phyloP scores from a whole-genome alignment of 1,140 invertebrate genomes.

The Drosophila pandora region DNA sequence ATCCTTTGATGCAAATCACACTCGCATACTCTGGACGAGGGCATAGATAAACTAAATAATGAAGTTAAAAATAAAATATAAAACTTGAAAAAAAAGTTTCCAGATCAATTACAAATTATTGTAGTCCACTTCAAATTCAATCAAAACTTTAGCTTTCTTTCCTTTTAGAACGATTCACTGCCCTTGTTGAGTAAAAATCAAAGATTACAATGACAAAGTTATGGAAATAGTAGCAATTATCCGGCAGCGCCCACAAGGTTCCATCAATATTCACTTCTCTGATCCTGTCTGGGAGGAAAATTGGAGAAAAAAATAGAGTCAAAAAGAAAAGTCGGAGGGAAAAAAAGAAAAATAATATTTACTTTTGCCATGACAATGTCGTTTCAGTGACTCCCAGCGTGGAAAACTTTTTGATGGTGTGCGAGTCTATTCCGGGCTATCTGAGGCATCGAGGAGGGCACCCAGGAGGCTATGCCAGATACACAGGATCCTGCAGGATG shows the following conservation, averaged over 20 bases:
- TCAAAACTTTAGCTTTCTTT: constrained; percentile 53
- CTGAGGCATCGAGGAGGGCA: constrained; percentile 10
- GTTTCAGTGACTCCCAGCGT: constrained; percentile 24
- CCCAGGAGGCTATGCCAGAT: constrained; percentile 6
- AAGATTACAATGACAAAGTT: constrained; percentile 46
- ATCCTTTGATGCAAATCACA: constrained; percentile 54
- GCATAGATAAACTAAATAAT: neutral
- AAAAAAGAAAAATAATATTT: constrained; percentile 70
- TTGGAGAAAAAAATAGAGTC: constrained; percentile 51
- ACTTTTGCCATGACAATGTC: constrained; percentile 80
- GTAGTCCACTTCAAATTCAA: constrained; percentile 66
- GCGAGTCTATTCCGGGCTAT: constrained; percentile 53
- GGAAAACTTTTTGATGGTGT: constrained; percentile 60
- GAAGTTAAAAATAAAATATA: neutral
- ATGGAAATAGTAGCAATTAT: constrained; percentile 77
- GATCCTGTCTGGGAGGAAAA: constrained; percentile 38
- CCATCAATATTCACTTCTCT: constrained; percentile 39
- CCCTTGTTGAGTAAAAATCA: constrained; percentile 28
- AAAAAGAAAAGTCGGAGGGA: constrained; percentile 18
- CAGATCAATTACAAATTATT: constrained; percentile 52
- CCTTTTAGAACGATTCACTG: neutral
- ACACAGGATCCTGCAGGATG: neutral
- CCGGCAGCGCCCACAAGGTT: constrained; percentile 35
- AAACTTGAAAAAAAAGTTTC: neutral
- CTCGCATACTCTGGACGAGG: constrained; percentile 20